Evolutionary conservation across 2,113 vertebrate genomes (phyloP).

Genomic region (Turdus rufiventris): DNA sequence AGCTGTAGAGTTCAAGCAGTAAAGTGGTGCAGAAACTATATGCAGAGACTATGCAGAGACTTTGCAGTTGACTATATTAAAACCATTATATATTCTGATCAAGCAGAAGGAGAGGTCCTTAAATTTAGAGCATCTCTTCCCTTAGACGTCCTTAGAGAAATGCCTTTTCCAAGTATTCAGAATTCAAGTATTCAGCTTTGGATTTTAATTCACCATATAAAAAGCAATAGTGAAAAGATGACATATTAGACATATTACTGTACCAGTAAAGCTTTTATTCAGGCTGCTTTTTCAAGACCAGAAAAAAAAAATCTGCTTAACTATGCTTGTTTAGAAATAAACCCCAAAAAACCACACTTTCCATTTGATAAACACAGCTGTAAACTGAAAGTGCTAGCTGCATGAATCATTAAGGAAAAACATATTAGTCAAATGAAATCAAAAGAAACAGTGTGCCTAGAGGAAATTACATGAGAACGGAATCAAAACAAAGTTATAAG

Average conservation of each 20-base stretch:
- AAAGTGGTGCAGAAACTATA: neutral
- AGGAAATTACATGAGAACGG: conserved; percentile 58
- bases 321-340: neutral
- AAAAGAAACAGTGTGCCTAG: conserved; percentile 29
- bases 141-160: neutral
- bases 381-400: conserved; percentile 12
- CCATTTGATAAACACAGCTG: conserved; percentile 12
- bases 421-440: neutral
- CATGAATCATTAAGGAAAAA: conserved; percentile 6
- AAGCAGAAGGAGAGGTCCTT: neutral
- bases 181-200: neutral
- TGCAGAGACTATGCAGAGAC: too few relatives aligned
- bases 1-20: neutral
- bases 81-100: neutral
- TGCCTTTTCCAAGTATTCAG: neutral
- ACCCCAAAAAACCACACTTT: neutral
- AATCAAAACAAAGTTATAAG: conserved; percentile 50
- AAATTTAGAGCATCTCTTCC: neutral
- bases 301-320: neutral
- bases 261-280: neutral
- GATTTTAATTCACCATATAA: neutral
- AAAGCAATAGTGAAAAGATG: neutral
- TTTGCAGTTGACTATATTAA: neutral
- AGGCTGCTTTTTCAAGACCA: neutral
- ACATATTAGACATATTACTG: neutral